Evolutionary conservation across 2,113 vertebrate species (phyloP).

Genomic region (Tiliqua scincoides): DNA sequence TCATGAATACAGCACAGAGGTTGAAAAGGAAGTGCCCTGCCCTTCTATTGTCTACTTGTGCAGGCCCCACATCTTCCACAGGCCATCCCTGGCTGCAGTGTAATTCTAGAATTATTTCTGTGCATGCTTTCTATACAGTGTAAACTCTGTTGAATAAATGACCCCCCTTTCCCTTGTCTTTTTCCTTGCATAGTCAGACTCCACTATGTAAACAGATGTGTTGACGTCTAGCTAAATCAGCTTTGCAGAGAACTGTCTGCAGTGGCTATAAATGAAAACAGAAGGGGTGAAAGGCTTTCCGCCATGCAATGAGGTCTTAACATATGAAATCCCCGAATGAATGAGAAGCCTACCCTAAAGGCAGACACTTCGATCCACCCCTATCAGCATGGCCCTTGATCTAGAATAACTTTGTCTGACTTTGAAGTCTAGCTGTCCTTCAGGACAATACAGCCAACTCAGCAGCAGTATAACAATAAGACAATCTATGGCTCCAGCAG

Average conservation of each 20-base stretch:
- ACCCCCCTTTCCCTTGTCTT: background rate
- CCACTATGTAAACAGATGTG: conserved; percentile 27
- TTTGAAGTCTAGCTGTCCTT: background rate
- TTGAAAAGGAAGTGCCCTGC: background rate
- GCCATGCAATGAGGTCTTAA: conserved; percentile 12
- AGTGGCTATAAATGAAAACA: conserved; percentile 10
- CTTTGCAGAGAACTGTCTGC: background rate
- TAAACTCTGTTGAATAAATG: conserved; percentile 32
- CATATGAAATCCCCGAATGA: conserved; percentile 15
- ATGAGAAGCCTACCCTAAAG: conserved; percentile 28
- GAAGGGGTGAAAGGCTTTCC: background rate
- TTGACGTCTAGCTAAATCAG: conserved; percentile 13
- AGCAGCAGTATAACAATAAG: background rate
- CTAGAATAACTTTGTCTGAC: conserved; percentile 20
- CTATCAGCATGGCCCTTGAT: conserved; percentile 13
- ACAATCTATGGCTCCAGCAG: background rate
- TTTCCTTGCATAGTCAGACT: background rate
- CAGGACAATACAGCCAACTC: background rate
- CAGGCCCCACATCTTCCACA: background rate
- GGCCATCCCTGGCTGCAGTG: conserved; percentile 7
- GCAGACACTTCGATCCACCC: conserved; percentile 6
- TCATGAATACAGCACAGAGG: background rate
- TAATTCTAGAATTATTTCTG: conserved; percentile 11
- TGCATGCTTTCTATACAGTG: conserved; percentile 31
- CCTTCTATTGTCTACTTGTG: background rate